Conservation (phyloP, 2,113 vertebrate species). For the Cathartes aura region DNA sequence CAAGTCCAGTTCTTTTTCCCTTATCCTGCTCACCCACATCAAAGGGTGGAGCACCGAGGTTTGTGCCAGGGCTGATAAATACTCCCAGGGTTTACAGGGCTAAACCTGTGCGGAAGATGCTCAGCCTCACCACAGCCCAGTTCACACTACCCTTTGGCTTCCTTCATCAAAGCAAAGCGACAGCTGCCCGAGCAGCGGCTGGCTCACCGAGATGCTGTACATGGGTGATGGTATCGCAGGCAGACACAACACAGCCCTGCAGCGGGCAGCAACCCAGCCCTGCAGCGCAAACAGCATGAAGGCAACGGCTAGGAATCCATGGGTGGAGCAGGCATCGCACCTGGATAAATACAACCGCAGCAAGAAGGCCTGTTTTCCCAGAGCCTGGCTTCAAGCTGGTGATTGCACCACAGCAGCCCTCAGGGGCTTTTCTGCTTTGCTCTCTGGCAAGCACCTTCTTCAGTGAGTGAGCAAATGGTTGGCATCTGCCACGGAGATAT, state of each 20-base stretch:
- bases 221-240: neutral
- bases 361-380: neutral
- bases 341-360: neutral
- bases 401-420: neutral
- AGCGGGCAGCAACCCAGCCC: neutral
- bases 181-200: neutral
- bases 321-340: neutral
- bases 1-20: neutral
- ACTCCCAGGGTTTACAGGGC: neutral
- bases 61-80: neutral
- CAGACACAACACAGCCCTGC: neutral
- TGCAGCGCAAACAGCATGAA: neutral
- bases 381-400: neutral
- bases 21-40: neutral
- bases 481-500: neutral
- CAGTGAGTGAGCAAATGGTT: neutral
- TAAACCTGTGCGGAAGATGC: neutral
- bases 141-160: neutral
- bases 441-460: neutral
- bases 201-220: neutral
- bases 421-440: neutral
- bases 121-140: rapidly evolving
- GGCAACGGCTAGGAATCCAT: conserved; percentile 8
- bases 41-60: neutral
- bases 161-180: neutral